Conservation (phyloP, 1,140 invertebrate species). For the Hylyphantes graminicola region DNA sequence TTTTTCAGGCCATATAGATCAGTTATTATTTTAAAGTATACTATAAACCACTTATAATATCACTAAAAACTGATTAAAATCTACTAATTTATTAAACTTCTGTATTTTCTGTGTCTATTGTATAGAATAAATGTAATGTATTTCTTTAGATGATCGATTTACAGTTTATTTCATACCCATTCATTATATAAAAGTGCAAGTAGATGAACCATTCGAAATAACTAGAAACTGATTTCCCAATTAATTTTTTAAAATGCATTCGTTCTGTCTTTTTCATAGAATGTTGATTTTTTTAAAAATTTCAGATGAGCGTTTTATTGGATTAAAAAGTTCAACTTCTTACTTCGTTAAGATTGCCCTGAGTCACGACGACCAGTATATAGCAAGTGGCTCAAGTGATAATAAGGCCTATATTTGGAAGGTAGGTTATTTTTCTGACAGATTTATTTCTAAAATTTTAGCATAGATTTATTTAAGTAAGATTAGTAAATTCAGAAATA, state of each 20-base stretch:
- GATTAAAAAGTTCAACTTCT: constrained; percentile 79
- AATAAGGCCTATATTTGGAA: constrained; percentile 87
- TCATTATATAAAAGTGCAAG: too few relatives aligned
- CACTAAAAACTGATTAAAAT: too few relatives aligned
- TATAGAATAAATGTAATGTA: background rate
- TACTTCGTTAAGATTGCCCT: constrained; percentile 86
- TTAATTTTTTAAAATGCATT: background rate
- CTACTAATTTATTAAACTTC: too few relatives aligned
- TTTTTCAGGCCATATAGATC: too few relatives aligned
- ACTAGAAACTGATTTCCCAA: background rate
- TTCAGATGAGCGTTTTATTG: constrained; percentile 66
- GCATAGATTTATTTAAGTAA: background rate
- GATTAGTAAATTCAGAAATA: background rate
- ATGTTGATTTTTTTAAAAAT: constrained; percentile 19
- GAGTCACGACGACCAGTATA: constrained; percentile 81
- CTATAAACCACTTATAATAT: too few relatives aligned
- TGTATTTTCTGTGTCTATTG: too few relatives aligned
- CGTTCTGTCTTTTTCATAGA: background rate
- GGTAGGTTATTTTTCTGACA: constrained; percentile 57
- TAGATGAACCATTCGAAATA: background rate
- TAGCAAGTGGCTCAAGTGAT: constrained; percentile 86
- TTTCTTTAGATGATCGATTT: background rate
- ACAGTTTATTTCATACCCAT: background rate
- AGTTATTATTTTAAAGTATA: too few relatives aligned
- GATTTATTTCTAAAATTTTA: constrained; percentile 16